Evolutionary conservation across 2,888 invertebrate genomes (phyloP), one percentile per base, ranked within the genome.

Genomic region (Macropis europaea): DNA sequence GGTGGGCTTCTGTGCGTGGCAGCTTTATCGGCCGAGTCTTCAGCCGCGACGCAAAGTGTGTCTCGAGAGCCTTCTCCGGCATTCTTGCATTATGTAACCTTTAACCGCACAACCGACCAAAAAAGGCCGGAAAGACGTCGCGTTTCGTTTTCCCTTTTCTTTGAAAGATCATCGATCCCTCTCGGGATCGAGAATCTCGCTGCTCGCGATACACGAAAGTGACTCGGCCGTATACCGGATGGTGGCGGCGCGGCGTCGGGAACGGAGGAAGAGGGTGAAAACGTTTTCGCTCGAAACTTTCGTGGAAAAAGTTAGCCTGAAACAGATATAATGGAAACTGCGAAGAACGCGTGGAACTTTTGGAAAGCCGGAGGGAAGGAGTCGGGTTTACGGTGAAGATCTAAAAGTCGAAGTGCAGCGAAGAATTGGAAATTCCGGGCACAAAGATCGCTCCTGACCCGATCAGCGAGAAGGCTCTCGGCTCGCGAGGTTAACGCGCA

Each of bases 301-400:
- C 54, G 2, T 50, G 48, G 52, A 45, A 59, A 57, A 72, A 62
- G 52, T 64, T 64, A 34, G 45, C 34, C 24, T 6, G 59, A 62
- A 72, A 69, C 75, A 62, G 62, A 66, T 71, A 77, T 69, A 72
- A 69, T 76, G 76, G 72, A 77, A 71, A 76, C 76, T 72, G 62
- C 61, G 50, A 63, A 62, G 45, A 53, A 45, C 43, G 69, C 54
- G 69, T 48, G 36, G 34, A 74, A 73, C 47, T 76, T 70, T 48
- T 13, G 22, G 38, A 24, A 42, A 66, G 42, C 36, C 32, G 48
- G 15, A 9, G 7, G 22, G 28, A 30, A 24, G 7, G 48, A 36
- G 59, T 30, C 28, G 28, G 56, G 30, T 63, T 59, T 22, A 13
- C 53, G n/a, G 30, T 24, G 42, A 38, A 67, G 59, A 61, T 62